Evolutionary conservation across 2,113 vertebrate species (phyloP), one percentile per base, ranked within the genome.

Genomic region (Sminthopsis crassicaudata): DNA sequence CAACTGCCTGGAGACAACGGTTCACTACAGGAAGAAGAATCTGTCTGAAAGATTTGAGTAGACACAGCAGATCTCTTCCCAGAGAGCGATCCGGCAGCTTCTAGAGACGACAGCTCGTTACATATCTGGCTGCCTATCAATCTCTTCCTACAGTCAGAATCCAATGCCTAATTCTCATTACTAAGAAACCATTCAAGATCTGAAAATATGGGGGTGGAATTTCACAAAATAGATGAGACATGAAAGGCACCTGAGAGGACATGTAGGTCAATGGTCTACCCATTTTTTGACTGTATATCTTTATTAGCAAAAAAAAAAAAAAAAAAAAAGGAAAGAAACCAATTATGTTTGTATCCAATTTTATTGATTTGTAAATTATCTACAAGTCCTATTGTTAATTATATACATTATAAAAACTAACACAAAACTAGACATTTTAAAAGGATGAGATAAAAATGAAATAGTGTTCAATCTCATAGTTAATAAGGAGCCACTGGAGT

Each of bases 81-180:
- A n/a, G n/a, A n/a, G n/a, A n/a, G n/a, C n/a, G n/a, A n/a, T n/a
- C n/a, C n/a, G n/a, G n/a, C n/a, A n/a, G n/a, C n/a, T n/a, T n/a
- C n/a, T n/a, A n/a, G n/a, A n/a, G n/a, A n/a, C n/a, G n/a, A n/a
- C n/a, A n/a, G n/a, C n/a, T n/a, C n/a, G n/a, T n/a, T n/a, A n/a
- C n/a, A n/a, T n/a, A n/a, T 46, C 0, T 48, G 60, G 50, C 2
- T 30, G 48, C 48, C 0, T 14, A 46, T 60, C 26, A 53, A 91
- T 48, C 46, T 88, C 0, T 23, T 0, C 52, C 2, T 24, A 4
- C 0, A 57, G 90, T 95, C 97, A 14, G 90, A 89, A 93, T 46
- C 76, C 46, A 92, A 95, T 96, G 94, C 19, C n/a, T 23, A 10
- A 91, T 25, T n/a, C 8, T 50, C 54, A 42, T 50, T 91, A 51